These are phyloP conservation scores for Corythornis leucogaster DNA, from an alignment of 2,797 vertebrate genomes.

Conservation along the genomic window DNA sequence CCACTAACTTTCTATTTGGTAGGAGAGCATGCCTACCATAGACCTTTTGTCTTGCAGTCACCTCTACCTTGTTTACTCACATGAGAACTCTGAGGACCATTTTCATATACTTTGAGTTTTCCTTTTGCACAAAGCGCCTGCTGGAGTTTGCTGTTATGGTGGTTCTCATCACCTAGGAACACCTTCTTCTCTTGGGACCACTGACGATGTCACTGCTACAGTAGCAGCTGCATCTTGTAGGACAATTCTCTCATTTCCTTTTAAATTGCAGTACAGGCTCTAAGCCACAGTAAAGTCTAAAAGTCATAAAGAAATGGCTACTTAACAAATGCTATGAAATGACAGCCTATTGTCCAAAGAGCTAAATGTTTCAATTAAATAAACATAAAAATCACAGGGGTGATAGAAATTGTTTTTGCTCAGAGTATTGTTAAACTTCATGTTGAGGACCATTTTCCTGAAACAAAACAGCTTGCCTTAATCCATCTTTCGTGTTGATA, in stretches of 20 bases:
- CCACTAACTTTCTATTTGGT: background rate
- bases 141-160: background rate
- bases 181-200: background rate
- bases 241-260: background rate
- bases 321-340: background rate
- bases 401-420: background rate
- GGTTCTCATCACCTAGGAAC: background rate
- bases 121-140: background rate
- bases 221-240: background rate
- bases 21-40: background rate
- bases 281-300: background rate
- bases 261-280: background rate
- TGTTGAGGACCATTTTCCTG: background rate
- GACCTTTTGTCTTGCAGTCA: background rate
- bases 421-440: background rate
- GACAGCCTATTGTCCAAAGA: background rate
- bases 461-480: background rate
- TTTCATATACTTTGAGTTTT: background rate
- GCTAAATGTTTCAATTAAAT: background rate
- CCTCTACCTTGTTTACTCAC: background rate
- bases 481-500: background rate
- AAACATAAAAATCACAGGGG: background rate
- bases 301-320: background rate
- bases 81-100: background rate
- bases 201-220: background rate